Percentiles rank a stretch among this genome's conserved stretches.
These are phyloP conservation scores for Maniola jurtina DNA, from an alignment of 1,140 invertebrate species.

Conservation along the genomic window DNA sequence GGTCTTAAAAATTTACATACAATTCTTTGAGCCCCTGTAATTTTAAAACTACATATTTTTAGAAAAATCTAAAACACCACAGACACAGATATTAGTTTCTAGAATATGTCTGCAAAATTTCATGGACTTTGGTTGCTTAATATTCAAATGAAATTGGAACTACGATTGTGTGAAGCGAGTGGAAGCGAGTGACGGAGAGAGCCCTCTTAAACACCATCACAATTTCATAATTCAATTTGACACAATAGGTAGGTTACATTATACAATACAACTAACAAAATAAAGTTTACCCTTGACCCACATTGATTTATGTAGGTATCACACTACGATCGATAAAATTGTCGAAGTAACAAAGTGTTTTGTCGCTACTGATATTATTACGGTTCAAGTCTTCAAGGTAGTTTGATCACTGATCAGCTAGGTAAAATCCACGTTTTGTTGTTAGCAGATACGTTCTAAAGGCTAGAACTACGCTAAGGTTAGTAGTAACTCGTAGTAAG, in stretches of 20 bases:
- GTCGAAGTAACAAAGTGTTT: not conserved
- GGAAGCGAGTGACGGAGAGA: too few species aligned
- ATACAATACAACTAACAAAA: not conserved
- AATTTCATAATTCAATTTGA: not conserved
- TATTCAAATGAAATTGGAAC: too few species aligned
- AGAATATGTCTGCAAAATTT: too few species aligned
- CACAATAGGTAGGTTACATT: not conserved
- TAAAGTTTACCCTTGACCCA: conserved; percentile 1
- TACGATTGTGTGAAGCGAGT: too few species aligned
- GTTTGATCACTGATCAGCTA: not conserved
- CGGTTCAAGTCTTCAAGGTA: conserved; percentile 5
- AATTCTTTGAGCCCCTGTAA: too few species aligned
- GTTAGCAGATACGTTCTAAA: too few species aligned
- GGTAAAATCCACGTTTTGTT: not conserved
- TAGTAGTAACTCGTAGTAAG: not conserved
- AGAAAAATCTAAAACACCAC: too few species aligned
- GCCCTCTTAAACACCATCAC: too few species aligned
- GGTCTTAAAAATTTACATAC: too few species aligned
- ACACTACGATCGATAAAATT: conserved; percentile 2
- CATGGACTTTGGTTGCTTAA: too few species aligned
- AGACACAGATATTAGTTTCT: too few species aligned
- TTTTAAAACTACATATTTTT: too few species aligned
- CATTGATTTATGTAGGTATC: not conserved
- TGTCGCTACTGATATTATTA: not conserved
- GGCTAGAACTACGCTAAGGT: not conserved